Base-by-base conservation (phyloP, 37 sponge, comb jelly and placozoan species). In the Petrosia ficiformis region DNA sequence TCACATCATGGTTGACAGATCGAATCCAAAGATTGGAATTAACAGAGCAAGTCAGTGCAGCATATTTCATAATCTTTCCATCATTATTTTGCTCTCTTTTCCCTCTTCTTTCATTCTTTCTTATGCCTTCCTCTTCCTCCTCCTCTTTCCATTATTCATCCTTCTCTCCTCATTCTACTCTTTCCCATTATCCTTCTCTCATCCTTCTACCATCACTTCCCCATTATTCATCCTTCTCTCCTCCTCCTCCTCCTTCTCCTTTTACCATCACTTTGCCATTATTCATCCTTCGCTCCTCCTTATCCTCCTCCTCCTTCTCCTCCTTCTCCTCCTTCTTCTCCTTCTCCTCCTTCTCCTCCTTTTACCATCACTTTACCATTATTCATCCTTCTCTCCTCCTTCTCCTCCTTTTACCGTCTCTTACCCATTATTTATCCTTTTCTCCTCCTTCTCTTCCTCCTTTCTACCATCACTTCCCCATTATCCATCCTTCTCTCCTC, bases 271-370 rank as follows among this genome's bases (percentile, higher is more conserved):
- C n/a, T 10, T 8, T 8, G 10, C 65, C 65, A 64, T 30, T 64
- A 64, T 33, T 19, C 30, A 30, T 33, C 25, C 6, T 16, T 16
- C 57, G 21, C 21, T n/a, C n/a, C n/a, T n/a, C n/a, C n/a, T n/a
- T n/a, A n/a, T n/a, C n/a, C n/a, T n/a, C n/a, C n/a, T n/a, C 57
- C 30, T 30, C 10, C 65, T 22, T 64, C 65, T 64, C 32, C 65
- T 64, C 24, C n/a, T 33, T 19, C 65, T 64, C 65, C 10, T 8
- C 30, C 21, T 10, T 16, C 24, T 16, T 16, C 6, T 16, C 2
- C 63, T 6, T 2, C 63, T 31, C 5, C 30, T 6, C 4, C 63
- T 31, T 31, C 4, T 31, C 63, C 63, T 59, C 5, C 4, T 31
- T 31, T 6, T 31, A 59, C 63, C 2, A 28, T 4, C 63, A 59